A percentile compares a stretch with the other conserved stretches of the same genome.
Conservation (phyloP, 2,888 invertebrate species). For the Lucinisca nassula region DNA sequence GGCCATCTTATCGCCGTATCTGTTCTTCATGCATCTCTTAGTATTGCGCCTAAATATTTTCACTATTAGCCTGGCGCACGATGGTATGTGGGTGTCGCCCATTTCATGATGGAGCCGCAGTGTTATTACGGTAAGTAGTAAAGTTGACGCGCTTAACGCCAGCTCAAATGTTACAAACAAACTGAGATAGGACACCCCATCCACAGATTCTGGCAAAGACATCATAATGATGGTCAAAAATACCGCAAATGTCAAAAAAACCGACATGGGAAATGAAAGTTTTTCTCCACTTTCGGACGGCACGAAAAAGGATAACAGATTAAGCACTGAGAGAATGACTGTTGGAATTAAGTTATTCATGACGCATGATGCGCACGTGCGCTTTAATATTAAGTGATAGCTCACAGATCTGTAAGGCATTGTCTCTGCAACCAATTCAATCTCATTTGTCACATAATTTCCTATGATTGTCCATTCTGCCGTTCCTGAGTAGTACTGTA, state of each 20-base stretch:
- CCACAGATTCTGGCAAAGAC: constrained; percentile 51
- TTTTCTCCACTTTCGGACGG: constrained; percentile 57
- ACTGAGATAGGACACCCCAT: constrained; percentile 55
- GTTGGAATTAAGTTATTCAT: constrained; percentile 46
- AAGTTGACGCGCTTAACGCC: constrained; percentile 20
- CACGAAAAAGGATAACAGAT: constrained; percentile 49
- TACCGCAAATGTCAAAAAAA: constrained; percentile 51
- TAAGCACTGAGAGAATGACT: constrained; percentile 34
- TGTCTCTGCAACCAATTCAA: background rate
- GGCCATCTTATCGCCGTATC: background rate
- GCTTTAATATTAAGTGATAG: constrained; percentile 28
- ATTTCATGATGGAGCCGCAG: constrained; percentile 10
- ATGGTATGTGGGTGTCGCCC: background rate
- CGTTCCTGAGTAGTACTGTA: background rate
- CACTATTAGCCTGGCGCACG: constrained; percentile 2
- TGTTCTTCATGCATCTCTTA: background rate
- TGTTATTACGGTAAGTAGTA: constrained; percentile 27
- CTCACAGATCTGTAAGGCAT: constrained; percentile 15
- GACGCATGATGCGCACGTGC: constrained; percentile 42
- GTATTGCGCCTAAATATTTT: constrained; percentile 12
- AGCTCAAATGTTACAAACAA: constrained; percentile 47
- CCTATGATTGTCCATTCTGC: constrained; percentile 49
- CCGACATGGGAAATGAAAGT: constrained; percentile 47
- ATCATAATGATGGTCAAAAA: constrained; percentile 51
- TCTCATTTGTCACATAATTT: constrained; percentile 13